A percentile compares a stretch with the other conserved stretches of the same genome.
Conservation (phyloP, 2,113 vertebrate genomes). For the Ptychochromis oligacanthus region DNA sequence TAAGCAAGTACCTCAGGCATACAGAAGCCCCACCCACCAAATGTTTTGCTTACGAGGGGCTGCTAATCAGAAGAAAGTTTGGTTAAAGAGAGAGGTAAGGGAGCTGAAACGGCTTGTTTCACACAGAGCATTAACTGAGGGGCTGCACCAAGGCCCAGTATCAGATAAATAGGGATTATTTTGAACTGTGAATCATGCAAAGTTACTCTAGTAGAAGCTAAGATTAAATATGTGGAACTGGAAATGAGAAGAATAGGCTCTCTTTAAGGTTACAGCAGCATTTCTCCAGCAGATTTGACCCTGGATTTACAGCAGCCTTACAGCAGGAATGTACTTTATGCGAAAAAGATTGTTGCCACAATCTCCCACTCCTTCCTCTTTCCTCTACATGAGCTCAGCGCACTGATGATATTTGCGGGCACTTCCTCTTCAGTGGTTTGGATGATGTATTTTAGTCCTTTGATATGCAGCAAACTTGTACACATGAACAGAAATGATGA, state of each 20-base stretch:
- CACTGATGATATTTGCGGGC: neutral
- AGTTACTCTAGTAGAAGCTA: neutral
- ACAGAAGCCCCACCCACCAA: neutral
- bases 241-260: neutral
- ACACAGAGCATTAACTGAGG: too few species aligned
- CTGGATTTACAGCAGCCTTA: neutral
- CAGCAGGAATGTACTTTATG: neutral
- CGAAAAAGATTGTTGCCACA: neutral
- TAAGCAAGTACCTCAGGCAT: too few species aligned
- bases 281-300: neutral
- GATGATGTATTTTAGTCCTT: neutral
- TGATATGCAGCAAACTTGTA: neutral
- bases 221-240: neutral
- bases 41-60: neutral
- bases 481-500: neutral
- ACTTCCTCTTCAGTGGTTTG: conserved; percentile 35
- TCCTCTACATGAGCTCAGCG: neutral
- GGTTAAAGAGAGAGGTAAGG: neutral
- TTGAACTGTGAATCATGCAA: neutral
- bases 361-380: conserved; percentile 19
- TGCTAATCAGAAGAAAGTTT: neutral
- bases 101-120: neutral
- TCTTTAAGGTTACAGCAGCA: neutral
- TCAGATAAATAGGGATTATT: neutral
- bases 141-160: neutral